Conservation (phyloP, 2,113 vertebrate species). For the Vulpes ferrilata region DNA sequence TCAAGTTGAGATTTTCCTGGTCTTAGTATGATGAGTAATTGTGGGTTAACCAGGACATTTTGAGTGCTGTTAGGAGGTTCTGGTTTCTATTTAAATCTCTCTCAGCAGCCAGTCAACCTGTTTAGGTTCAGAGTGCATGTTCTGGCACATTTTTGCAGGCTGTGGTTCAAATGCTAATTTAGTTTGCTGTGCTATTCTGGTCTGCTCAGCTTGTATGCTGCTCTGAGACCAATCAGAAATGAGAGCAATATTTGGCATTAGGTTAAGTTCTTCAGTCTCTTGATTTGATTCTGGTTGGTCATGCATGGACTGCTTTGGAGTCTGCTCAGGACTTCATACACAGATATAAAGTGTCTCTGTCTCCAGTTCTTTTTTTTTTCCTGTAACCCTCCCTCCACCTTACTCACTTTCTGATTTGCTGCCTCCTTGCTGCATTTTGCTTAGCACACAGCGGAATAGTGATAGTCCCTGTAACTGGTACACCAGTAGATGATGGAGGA, state of each 20-base stretch:
- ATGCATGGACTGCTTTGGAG: background rate
- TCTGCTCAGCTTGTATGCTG: background rate
- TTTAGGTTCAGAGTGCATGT: background rate
- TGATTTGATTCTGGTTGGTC: background rate
- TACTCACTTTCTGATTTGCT: background rate
- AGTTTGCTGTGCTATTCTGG: background rate
- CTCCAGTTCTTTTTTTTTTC: background rate
- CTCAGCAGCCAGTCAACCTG: background rate
- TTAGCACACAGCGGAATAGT: background rate
- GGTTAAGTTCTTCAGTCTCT: background rate
- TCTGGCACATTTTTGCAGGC: background rate
- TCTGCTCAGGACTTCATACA: background rate
- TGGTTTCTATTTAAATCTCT: slow-evolving; percentile 14
- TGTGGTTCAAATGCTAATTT: background rate
- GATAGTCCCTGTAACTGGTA: background rate
- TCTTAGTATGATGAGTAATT: background rate
- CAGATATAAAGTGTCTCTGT: background rate
- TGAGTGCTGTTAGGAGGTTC: background rate
- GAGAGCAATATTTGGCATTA: background rate
- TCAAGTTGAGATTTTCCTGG: background rate
- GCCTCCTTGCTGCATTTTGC: background rate
- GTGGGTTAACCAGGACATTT: background rate
- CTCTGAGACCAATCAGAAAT: background rate
- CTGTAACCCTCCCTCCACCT: background rate
- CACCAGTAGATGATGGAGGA: background rate